Base-by-base conservation (phyloP, 2,113 vertebrate species). In the Asarcornis scutulata region DNA sequence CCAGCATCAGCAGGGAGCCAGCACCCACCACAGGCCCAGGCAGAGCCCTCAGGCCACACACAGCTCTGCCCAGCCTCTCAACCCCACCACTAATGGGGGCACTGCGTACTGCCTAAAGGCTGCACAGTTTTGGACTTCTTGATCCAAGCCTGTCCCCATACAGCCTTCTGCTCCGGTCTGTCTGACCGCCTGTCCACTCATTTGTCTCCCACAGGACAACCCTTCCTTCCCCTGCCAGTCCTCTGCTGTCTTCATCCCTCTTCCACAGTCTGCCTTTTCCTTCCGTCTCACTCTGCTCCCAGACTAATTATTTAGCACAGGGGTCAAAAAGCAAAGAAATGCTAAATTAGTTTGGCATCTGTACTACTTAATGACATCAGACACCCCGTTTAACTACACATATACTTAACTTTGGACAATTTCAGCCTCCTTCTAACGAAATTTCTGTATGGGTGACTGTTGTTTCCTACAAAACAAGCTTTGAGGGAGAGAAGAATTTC, bases 301-400 rank as follows among this genome's bases (percentile, higher is more conserved):
- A 76, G 55, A 83, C 68, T 82, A 82, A 56, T 71, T 81, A 91
- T 55, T 93, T 81, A 69, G 86, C 91, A 60, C 38, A 84, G 63
- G 87, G 82, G 58, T 76, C 13, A 50, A 82, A 95, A 95, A 73
- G 40, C 10, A 67, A 89, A 94, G 91, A 56, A 23, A 17, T 7
- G 17, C 36, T 38, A 71, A 76, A 50, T 89, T 55, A 85, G 81
- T 83, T 71, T 78, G 29, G 36, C 67, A 83, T 71, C 67, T 63
- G 36, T 85, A 60, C 53, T 89, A 50, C 80, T 91, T 53, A 84
- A 86, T 62, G 42, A 52, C 25, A 82, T 92, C 80, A 74, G 68
- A 62, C 77, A 52, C 44, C 81, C 78, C 82, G 48, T 42, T 91
- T 84, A 78, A 89, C 81, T 81, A 92, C n/a, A 26, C 75, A 69